phyloP scores from a whole-genome alignment of 2,888 invertebrate species.

The Apantesis nais region DNA sequence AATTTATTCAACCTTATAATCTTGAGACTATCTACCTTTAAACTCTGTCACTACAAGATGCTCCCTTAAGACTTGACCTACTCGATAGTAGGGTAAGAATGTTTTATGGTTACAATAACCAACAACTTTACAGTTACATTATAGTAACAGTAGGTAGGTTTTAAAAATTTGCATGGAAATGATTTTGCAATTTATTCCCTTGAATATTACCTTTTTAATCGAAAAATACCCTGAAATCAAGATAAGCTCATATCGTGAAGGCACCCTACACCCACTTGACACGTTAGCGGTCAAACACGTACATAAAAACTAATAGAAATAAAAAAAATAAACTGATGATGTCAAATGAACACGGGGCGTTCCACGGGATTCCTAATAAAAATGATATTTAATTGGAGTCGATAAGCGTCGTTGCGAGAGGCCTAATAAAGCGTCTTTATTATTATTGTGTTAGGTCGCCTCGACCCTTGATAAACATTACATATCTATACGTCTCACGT shows the following conservation, averaged over 20 bases:
- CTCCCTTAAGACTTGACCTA: neutral
- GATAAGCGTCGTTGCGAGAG: slow-evolving; percentile 78
- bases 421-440: slow-evolving; percentile 82
- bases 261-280: neutral
- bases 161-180: neutral
- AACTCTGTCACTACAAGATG: neutral
- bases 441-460: slow-evolving; percentile 78
- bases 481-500: slow-evolving; percentile 55
- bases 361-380: slow-evolving; percentile 80
- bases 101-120: neutral
- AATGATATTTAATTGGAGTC: slow-evolving; percentile 84
- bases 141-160: neutral
- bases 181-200: neutral
- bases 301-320: slow-evolving; percentile 1
- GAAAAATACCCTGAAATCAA: neutral
- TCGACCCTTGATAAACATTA: slow-evolving; percentile 68
- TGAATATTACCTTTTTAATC: neutral
- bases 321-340: slow-evolving; percentile 63
- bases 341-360: slow-evolving; percentile 72
- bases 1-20: neutral
- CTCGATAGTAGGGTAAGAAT: neutral
- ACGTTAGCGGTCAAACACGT: neutral
- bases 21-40: neutral
- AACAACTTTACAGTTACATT: neutral
- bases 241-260: neutral